These are phyloP conservation scores for Sialis fuliginosa DNA, from an alignment of 2,888 invertebrate genomes.

Conservation along the genomic window DNA sequence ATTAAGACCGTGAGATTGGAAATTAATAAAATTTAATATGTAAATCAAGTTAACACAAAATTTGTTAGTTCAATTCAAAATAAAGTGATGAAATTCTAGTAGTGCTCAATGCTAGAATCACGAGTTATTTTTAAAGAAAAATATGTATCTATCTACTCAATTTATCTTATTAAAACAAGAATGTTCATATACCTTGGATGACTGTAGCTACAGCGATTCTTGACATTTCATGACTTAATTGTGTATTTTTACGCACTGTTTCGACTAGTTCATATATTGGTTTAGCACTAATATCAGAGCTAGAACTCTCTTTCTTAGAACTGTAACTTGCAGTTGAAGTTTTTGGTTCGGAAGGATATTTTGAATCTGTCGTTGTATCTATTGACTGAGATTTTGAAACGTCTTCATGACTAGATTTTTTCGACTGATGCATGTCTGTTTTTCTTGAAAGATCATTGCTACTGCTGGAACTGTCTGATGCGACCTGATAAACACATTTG, in stretches of 20 bases:
- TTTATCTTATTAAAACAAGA: conserved; percentile 10
- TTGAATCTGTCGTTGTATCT: conserved; percentile 25
- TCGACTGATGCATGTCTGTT: too few species aligned
- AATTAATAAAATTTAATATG: background rate
- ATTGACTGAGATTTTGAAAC: too few species aligned
- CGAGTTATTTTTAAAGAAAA: too few species aligned
- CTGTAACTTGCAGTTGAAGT: too few species aligned
- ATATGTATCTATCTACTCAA: background rate
- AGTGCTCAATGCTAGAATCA: too few species aligned
- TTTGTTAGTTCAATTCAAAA: too few species aligned
- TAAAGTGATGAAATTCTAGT: too few species aligned
- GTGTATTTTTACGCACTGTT: conserved; percentile 64
- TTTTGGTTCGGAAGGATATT: conserved; percentile 6
- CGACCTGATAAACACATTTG: too few species aligned
- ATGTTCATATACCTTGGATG: conserved; percentile 28
- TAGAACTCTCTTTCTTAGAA: background rate
- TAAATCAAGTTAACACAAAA: background rate
- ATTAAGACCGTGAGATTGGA: background rate
- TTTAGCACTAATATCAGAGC: conserved; percentile 29
- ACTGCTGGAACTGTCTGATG: too few species aligned
- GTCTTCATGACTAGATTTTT: too few species aligned
- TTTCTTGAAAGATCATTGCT: too few species aligned
- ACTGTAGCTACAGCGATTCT: conserved; percentile 72
- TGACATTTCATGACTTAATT: conserved; percentile 72
- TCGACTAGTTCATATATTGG: conserved; percentile 62